Evolutionary conservation across 2,888 invertebrate genomes (phyloP).

Genomic region (Drosophila neutralis): DNA sequence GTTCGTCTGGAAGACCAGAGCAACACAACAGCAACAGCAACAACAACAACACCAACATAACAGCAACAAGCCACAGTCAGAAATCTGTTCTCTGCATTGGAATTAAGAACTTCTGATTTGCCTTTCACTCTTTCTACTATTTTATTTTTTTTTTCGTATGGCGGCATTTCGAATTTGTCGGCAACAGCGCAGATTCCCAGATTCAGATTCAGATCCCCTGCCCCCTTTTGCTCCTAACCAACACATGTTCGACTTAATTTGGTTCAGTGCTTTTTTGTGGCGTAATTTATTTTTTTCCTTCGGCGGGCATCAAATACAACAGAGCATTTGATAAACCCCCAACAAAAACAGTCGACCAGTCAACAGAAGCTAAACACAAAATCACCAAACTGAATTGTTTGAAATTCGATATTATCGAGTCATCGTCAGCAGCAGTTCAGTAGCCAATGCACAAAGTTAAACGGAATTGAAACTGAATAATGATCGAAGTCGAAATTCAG

Average conservation of each 20-base stretch:
- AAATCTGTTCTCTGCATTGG: constrained; percentile 40
- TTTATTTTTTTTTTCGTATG: constrained; percentile 23
- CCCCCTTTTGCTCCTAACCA: constrained; percentile 12
- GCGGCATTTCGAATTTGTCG: constrained; percentile 72
- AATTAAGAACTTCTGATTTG: constrained; percentile 66
- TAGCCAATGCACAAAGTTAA: constrained; percentile 46
- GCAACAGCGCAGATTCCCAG: constrained; percentile 44
- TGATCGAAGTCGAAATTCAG: not conserved
- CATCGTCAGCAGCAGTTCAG: constrained; percentile 25
- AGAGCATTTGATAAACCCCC: constrained; percentile 47
- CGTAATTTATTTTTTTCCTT: constrained; percentile 30
- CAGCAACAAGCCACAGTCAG: constrained; percentile 17
- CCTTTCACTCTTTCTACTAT: constrained; percentile 64
- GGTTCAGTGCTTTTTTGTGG: constrained; percentile 62
- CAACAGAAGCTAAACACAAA: constrained; percentile 72
- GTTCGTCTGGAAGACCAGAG: constrained; percentile 82
- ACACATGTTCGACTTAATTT: constrained; percentile 64
- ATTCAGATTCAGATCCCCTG: constrained; percentile 9
- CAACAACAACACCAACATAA: constrained; percentile 19
- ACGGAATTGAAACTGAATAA: constrained; percentile 19
- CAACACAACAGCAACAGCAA: constrained; percentile 38
- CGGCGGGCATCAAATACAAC: constrained; percentile 17
- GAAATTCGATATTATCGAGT: constrained; percentile 69
- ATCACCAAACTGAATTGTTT: constrained; percentile 43
- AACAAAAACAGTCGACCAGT: constrained; percentile 34